These are phyloP conservation scores for Nylanderia fulva DNA, from an alignment of 1,140 invertebrate genomes.

Conservation along the genomic window DNA sequence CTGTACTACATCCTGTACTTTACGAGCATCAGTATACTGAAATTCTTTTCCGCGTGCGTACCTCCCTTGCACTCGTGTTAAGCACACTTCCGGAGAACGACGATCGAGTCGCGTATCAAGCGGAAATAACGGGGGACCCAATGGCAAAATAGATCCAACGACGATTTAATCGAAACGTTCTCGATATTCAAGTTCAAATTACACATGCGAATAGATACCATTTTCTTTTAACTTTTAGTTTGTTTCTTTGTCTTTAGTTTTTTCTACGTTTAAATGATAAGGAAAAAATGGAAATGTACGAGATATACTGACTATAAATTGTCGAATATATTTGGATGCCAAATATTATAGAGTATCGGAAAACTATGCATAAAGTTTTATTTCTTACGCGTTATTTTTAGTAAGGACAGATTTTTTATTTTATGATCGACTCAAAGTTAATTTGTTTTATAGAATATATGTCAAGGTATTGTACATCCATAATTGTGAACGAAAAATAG, in stretches of 20 bases:
- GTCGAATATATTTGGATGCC: not conserved
- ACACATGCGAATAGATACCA: not conserved
- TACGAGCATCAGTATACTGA: not conserved
- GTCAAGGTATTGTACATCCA: too few relatives aligned
- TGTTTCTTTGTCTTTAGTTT: not conserved
- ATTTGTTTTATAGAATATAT: too few relatives aligned
- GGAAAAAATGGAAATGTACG: not conserved
- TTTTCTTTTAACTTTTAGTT: not conserved
- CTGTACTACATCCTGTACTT: conserved; percentile 14
- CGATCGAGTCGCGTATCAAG: conserved; percentile 5
- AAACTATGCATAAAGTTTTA: not conserved
- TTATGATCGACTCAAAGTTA: too few relatives aligned
- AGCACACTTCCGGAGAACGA: conserved; percentile 13
- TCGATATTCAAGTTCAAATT: not conserved
- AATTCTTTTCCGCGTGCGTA: conserved; percentile 16
- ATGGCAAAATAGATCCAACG: not conserved
- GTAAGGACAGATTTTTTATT: too few relatives aligned
- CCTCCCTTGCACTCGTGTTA: not conserved
- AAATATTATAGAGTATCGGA: not conserved
- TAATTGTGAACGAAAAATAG: too few relatives aligned
- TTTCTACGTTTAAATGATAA: not conserved
- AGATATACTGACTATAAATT: not conserved
- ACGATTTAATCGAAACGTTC: not conserved
- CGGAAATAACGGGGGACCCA: conserved; percentile 16
- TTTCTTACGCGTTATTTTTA: too few relatives aligned